Conservation (phyloP, 2,113 vertebrate species). For the Octodon degus region DNA sequence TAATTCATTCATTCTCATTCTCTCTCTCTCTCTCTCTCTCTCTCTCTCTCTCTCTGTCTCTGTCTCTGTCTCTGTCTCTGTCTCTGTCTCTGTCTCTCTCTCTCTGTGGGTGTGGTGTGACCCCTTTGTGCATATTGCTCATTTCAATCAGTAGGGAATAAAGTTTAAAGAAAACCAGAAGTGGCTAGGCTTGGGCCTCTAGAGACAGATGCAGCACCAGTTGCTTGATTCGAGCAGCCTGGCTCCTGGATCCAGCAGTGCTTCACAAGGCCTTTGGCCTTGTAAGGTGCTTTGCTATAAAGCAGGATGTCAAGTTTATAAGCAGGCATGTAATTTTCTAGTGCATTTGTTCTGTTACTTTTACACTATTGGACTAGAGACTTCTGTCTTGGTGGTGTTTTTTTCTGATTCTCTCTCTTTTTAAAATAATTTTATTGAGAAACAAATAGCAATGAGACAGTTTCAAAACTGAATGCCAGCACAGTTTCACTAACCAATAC, state of each 20-base stretch:
- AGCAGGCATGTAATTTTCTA: neutral
- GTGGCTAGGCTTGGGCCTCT: neutral
- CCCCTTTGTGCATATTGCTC: neutral
- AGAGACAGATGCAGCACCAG: neutral
- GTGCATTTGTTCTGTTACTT: neutral
- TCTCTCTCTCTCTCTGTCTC: neutral
- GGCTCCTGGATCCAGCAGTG: neutral
- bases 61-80: neutral
- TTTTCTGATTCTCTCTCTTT: neutral
- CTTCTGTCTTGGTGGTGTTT: neutral
- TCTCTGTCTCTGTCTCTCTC: neutral
- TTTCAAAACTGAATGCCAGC: no score
- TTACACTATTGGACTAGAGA: neutral
- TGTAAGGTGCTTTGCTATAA: neutral
- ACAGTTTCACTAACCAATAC: no score
- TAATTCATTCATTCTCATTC: neutral
- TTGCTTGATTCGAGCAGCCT: neutral
- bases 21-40: neutral
- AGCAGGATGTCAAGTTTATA: neutral
- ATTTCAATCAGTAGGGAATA: neutral
- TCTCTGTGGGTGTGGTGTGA: neutral
- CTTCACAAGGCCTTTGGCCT: neutral
- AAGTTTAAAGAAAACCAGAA: neutral
- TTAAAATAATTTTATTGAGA: no score
- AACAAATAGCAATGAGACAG: no score